Conservation (phyloP, 2,113 vertebrate species). For the Setophaga kirtlandii region DNA sequence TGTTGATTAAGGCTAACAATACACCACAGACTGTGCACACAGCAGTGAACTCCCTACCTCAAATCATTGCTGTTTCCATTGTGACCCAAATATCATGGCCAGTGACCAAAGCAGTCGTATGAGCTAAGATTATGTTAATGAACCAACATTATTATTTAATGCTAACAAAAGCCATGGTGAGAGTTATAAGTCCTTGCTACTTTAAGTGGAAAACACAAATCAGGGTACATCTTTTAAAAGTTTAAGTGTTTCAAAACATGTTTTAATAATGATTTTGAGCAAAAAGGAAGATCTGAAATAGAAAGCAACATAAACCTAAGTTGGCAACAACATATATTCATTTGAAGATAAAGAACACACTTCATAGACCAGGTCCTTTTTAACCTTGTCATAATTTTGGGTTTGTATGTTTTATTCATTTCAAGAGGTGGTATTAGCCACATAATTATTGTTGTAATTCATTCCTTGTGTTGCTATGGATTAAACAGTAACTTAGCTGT, state of each 20-base stretch:
- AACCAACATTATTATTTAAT: not conserved
- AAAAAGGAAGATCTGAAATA: not conserved
- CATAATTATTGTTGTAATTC: slow-evolving; percentile 47
- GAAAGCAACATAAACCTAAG: not conserved
- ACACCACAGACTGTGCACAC: not conserved
- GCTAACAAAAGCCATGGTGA: not conserved
- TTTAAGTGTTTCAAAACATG: not conserved
- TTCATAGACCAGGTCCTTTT: not conserved
- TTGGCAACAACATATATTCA: not conserved
- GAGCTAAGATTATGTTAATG: not conserved
- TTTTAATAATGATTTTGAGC: not conserved
- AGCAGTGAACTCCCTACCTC: not conserved
- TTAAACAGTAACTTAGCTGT: slow-evolving; percentile 55
- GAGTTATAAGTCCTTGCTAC: not conserved
- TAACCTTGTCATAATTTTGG: not conserved
- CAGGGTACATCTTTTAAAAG: not conserved
- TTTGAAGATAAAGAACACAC: not conserved
- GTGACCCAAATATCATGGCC: not conserved
- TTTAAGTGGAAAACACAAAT: not conserved
- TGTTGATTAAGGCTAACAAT: not conserved
- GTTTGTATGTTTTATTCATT: not conserved
- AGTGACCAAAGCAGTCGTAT: not conserved
- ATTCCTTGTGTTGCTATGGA: slow-evolving; percentile 14
- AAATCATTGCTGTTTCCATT: not conserved
- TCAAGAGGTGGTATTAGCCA: not conserved